Percentiles rank a stretch among this genome's conserved stretches.
phyloP scores from a whole-genome alignment of 2,888 invertebrate species.

The Helicoverpa assulta region DNA sequence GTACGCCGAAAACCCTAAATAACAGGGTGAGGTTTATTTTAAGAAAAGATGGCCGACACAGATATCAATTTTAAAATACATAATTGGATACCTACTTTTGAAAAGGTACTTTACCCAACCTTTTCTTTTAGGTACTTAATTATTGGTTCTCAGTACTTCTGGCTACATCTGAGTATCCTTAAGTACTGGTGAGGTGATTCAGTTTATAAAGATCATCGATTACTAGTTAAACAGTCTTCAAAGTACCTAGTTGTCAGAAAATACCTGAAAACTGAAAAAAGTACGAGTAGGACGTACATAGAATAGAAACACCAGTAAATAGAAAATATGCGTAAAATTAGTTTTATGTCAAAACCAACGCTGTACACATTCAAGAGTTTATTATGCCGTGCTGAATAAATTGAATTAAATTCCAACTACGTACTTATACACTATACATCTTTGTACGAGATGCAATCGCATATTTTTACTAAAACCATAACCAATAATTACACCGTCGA shows the following conservation, averaged over 20 bases:
- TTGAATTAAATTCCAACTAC: slow-evolving; percentile 15
- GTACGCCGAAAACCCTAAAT: slow-evolving; percentile 20
- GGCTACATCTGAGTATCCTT: too few species aligned
- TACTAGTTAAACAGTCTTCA: too few species aligned
- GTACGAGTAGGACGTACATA: slow-evolving; percentile 1
- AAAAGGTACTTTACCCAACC: background rate
- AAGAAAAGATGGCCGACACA: slow-evolving; percentile 31
- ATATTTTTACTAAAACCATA: slow-evolving; percentile 5
- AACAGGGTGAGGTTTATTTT: slow-evolving; percentile 9
- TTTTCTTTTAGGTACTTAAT: background rate
- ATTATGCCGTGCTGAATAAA: slow-evolving; percentile 12
- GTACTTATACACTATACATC: background rate
- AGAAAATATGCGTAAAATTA: slow-evolving; percentile 12
- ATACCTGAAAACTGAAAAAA: background rate
- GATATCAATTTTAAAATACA: slow-evolving; percentile 2
- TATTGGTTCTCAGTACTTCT: background rate
- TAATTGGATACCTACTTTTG: background rate
- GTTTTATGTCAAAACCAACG: slow-evolving; percentile 24
- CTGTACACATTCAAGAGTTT: background rate
- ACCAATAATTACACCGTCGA: background rate
- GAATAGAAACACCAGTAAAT: background rate
- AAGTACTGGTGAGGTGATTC: background rate
- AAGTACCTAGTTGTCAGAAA: background rate
- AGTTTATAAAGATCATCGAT: too few species aligned
- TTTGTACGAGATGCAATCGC: background rate